These are phyloP conservation scores for Caenorhabditis afra DNA, from an alignment of 2,888 invertebrate genomes.

Conservation along the genomic window DNA sequence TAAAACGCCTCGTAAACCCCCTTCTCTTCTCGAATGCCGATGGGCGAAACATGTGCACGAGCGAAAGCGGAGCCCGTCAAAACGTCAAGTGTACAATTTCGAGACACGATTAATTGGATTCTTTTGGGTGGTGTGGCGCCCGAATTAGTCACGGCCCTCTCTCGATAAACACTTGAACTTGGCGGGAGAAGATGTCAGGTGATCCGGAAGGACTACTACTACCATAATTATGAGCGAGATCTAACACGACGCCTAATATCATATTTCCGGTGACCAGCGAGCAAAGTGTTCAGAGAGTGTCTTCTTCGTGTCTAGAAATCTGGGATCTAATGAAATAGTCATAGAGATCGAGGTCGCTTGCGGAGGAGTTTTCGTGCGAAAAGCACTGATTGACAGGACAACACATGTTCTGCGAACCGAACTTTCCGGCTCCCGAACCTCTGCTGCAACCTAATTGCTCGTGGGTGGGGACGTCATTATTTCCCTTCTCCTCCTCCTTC, in stretches of 20 bases:
- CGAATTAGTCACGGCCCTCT: constrained; percentile 31
- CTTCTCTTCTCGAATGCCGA: constrained; percentile 3
- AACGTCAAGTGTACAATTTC: constrained; percentile 52
- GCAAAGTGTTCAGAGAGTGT: constrained; percentile 27
- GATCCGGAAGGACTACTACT: constrained; percentile 3
- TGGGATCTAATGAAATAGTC: constrained; percentile 24
- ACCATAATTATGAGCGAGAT: constrained; percentile 42
- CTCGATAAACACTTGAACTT: constrained; percentile 39
- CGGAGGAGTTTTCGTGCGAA: neutral
- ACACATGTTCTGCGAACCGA: neutral
- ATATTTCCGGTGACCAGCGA: constrained; percentile 48
- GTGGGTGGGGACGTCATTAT: constrained; percentile 18
- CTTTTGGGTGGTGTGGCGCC: constrained; percentile 7
- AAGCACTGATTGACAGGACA: neutral
- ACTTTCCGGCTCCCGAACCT: too few relatives aligned
- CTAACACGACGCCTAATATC: constrained; percentile 33
- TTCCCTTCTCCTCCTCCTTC: constrained; percentile 19
- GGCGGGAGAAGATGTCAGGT: neutral
- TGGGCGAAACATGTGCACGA: constrained; percentile 36
- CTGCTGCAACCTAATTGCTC: constrained; percentile 6
- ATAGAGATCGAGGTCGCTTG: constrained; percentile 1
- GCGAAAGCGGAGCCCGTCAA: constrained; percentile 28
- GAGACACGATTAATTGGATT: constrained; percentile 52
- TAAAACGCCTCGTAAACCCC: constrained; percentile 44
- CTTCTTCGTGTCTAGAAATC: neutral